Evolutionary conservation across 1,140 invertebrate species (phyloP).

Genomic region (Cylas formicarius): DNA sequence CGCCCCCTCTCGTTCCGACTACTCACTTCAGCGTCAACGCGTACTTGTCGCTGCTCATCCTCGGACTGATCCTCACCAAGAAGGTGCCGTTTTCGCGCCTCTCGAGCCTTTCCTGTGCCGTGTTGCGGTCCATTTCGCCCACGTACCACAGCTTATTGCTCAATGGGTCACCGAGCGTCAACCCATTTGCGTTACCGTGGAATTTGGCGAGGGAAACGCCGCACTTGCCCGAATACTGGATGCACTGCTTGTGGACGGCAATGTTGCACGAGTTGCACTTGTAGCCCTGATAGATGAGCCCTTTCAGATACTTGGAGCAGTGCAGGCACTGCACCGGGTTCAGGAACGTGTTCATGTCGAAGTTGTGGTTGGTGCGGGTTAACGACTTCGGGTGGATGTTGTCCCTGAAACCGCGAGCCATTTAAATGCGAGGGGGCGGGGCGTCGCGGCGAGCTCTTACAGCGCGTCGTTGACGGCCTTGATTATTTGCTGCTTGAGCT

Average conservation of each 20-base stretch:
- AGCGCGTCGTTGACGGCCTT: constrained; percentile 86
- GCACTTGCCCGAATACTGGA: constrained; percentile 38
- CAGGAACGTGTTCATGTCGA: constrained; percentile 80
- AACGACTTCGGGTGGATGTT: constrained; percentile 77
- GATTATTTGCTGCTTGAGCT: constrained; percentile 83
- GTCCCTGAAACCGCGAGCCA: constrained; percentile 54
- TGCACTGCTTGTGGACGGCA: constrained; percentile 70
- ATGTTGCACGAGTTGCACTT: constrained; percentile 66
- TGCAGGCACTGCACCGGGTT: constrained; percentile 71
- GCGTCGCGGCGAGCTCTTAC: constrained; percentile 48
- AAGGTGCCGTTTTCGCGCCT: constrained; percentile 79
- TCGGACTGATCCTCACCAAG: constrained; percentile 73
- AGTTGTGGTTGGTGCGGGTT: constrained; percentile 75
- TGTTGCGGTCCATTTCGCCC: constrained; percentile 80
- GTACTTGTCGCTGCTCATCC: constrained; percentile 53
- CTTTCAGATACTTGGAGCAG: constrained; percentile 84
- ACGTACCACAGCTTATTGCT: constrained; percentile 56
- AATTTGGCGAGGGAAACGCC: no score
- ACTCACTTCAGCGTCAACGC: constrained; percentile 86
- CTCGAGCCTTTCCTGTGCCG: constrained; percentile 70
- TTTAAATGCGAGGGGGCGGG: neutral
- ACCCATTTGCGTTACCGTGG: no score
- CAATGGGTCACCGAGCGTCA: constrained; percentile 22
- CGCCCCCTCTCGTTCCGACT: neutral
- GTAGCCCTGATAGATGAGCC: constrained; percentile 75